Percentiles rank a stretch among this genome's conserved stretches.
phyloP scores from a whole-genome alignment of 2,113 vertebrate species.

The Acrocephalus kingi region DNA sequence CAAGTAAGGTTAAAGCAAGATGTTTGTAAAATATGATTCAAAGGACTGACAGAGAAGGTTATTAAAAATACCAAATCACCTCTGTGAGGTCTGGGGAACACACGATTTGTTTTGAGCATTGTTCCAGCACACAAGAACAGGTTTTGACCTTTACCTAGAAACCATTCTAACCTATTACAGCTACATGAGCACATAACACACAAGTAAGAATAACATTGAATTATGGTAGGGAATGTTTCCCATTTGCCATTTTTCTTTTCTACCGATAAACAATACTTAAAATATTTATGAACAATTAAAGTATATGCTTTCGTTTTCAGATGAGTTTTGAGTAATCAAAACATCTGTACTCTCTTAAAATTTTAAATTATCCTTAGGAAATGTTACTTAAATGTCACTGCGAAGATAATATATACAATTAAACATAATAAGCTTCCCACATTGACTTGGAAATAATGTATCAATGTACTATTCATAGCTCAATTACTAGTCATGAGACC shows the following conservation, averaged over 20 bases:
- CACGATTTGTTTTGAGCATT: neutral
- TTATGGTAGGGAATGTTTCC: neutral
- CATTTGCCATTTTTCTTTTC: neutral
- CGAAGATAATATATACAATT: neutral
- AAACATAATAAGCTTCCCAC: neutral
- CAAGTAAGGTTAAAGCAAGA: conserved; percentile 34
- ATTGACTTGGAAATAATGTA: neutral
- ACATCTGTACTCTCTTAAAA: neutral
- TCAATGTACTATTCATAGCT: neutral
- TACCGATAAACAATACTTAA: neutral
- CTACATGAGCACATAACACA: neutral
- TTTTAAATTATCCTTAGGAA: neutral
- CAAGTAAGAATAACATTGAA: neutral
- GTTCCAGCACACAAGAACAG: neutral
- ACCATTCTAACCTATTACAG: conserved; percentile 14
- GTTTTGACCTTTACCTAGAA: conserved; percentile 58
- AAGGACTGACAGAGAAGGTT: conserved; percentile 48
- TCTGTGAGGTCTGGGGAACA: conserved; percentile 21
- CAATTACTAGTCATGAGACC: neutral
- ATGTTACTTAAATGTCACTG: neutral
- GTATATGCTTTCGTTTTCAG: neutral
- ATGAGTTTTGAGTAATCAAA: neutral
- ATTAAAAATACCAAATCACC: conserved; percentile 40
- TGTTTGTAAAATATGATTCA: conserved; percentile 51
- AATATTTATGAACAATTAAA: neutral